A percentile compares a stretch with the other conserved stretches of the same genome.
phyloP scores from a whole-genome alignment of 2,888 invertebrate genomes.

The Pinctada fucata region DNA sequence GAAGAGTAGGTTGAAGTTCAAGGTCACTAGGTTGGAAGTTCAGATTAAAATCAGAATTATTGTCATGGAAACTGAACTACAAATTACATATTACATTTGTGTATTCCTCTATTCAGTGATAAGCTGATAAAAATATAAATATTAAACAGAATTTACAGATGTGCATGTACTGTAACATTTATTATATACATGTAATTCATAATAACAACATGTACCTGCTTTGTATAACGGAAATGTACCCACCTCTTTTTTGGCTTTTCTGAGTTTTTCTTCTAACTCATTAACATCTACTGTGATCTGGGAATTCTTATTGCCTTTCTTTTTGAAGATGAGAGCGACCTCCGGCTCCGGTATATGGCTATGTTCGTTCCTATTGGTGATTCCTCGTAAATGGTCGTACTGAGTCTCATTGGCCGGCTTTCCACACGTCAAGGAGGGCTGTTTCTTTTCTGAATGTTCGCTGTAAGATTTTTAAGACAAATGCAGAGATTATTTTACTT shows the following conservation, averaged over 20 bases:
- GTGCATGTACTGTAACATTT: no score
- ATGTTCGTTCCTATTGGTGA: slow-evolving; percentile 89
- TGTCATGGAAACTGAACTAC: no score
- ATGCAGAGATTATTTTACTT: background rate
- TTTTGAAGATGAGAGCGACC: slow-evolving; percentile 74
- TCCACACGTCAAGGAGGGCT: slow-evolving; percentile 82
- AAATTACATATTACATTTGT: no score
- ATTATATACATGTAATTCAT: no score
- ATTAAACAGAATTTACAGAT: no score
- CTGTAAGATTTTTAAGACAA: slow-evolving; percentile 12
- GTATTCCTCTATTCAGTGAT: no score
- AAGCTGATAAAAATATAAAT: no score
- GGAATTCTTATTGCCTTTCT: slow-evolving; percentile 66
- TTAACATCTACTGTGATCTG: slow-evolving; percentile 70
- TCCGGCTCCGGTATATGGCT: slow-evolving; percentile 89
- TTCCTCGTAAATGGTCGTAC: slow-evolving; percentile 91
- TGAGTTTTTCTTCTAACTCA: slow-evolving; percentile 70
- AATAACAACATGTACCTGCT: no score
- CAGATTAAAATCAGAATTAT: no score
- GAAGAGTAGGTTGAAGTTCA: no score
- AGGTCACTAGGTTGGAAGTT: no score
- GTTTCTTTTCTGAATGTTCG: slow-evolving; percentile 35
- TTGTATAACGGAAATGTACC: slow-evolving; percentile 16
- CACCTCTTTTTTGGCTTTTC: slow-evolving; percentile 72
- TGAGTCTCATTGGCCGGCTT: slow-evolving; percentile 89